Evolutionary conservation across 2,888 invertebrate genomes (phyloP), one percentile per base, ranked within the genome.

Genomic region (Lycia hirtaria): DNA sequence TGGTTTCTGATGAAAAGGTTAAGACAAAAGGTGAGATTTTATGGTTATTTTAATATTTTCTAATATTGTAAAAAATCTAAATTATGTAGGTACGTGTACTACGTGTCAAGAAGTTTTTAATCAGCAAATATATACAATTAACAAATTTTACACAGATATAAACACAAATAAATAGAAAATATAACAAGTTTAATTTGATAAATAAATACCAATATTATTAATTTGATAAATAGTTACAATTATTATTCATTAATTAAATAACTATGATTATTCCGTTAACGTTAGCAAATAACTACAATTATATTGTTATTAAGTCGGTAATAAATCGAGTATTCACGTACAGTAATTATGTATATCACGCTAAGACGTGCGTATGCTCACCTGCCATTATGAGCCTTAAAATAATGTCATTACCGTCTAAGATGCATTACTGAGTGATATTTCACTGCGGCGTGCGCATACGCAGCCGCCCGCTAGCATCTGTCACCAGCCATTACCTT

Each of bases 401-500:
- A n/a, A 57, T 12, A 22, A 56, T 51, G 53, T 52, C 56, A 54
- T 62, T 60, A 62, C 38, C 41, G 62, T 58, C 58, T 32, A 30
- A 62, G 56, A 56, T 55, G 24, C 35, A 50, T 51, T 52, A 63
- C 65, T 56, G 63, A 33, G 30, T 26, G 28, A 53, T 62, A 60
- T 55, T 44, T 60, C 43, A 49, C 60, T 60, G 52, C 56, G 61
- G 30, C 38, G 43, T 65, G 69, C 69, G 68, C 68, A 22, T 22
- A 75, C 79, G 72, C 72, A 75, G 64, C 65, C 69, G 66, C 66
- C 68, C 69, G 66, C 71, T 66, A 67, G 71, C 77, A 78, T 78
- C 79, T 81, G 80, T 81, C 81, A 78, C 71, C 60, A 51, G 68
- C 75, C 78, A 76, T 75, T 74, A 77, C 77, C 72, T 80, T 79